Percentiles rank a stretch among this genome's conserved stretches.
phyloP scores from a whole-genome alignment of 2,888 invertebrate genomes.

The Calephelis perditalis region DNA sequence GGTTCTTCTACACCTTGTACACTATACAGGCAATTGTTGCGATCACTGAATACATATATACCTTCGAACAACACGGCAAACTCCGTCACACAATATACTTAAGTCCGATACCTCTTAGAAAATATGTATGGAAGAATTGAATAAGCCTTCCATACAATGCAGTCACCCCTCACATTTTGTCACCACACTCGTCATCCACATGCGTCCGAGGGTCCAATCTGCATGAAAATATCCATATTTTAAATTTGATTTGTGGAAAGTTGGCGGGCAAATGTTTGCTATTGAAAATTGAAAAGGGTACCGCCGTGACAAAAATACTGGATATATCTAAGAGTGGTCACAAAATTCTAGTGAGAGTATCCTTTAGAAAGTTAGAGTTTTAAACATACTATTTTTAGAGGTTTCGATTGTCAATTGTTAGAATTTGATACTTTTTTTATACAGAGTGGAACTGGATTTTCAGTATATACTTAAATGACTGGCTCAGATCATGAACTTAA shows the following conservation, averaged over 20 bases:
- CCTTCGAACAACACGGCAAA: neutral
- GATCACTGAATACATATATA: neutral
- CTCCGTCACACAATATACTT: slow-evolving; percentile 21
- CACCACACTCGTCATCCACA: slow-evolving; percentile 62
- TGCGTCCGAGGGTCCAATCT: slow-evolving; percentile 58
- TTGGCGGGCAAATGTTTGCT: slow-evolving; percentile 72
- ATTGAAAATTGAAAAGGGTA: slow-evolving; percentile 69
- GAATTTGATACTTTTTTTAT: too few species aligned
- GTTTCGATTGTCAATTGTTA: too few species aligned
- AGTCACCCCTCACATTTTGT: slow-evolving; percentile 43
- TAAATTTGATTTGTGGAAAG: slow-evolving; percentile 71
- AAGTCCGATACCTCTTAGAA: slow-evolving; percentile 21
- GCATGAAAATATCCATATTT: slow-evolving; percentile 73
- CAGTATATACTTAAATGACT: too few species aligned
- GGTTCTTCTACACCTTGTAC: too few species aligned
- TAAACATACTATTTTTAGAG: too few species aligned
- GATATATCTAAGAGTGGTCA: slow-evolving; percentile 20
- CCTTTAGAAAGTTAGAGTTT: too few species aligned
- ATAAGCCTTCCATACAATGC: slow-evolving; percentile 46
- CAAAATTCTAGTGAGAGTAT: slow-evolving; percentile 23
- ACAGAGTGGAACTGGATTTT: too few species aligned
- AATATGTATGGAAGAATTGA: slow-evolving; percentile 39
- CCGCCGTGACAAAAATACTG: slow-evolving; percentile 70
- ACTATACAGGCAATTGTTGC: neutral
- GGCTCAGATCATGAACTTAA: too few species aligned